phyloP scores from a whole-genome alignment of 2,888 invertebrate species.

The Flexamia atlantica region DNA sequence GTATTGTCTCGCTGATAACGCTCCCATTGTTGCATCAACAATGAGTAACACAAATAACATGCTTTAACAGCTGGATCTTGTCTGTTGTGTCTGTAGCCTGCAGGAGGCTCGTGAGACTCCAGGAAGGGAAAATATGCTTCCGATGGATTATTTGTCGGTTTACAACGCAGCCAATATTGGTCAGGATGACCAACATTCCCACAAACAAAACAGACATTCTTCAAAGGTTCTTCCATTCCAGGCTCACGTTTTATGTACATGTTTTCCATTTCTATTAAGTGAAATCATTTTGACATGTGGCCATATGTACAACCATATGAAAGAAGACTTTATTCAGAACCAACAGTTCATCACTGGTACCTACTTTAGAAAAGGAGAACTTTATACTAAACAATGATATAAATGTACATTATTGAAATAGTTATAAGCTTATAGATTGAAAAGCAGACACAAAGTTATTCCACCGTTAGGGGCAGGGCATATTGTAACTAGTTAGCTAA shows the following conservation, averaged over 20 bases:
- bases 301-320: neutral
- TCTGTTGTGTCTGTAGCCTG: constrained; percentile 78
- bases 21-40: constrained; percentile 96
- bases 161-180: constrained; percentile 80
- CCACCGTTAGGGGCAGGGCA: neutral
- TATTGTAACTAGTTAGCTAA: neutral
- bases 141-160: constrained; percentile 82
- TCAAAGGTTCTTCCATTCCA: constrained; percentile 59
- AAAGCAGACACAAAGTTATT: neutral
- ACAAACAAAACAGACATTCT: constrained; percentile 81
- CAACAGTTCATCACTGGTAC: too few species aligned
- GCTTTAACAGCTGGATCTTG: constrained; percentile 74
- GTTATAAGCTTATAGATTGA: too few species aligned
- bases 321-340: too few species aligned
- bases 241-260: constrained; percentile 65
- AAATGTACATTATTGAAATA: neutral
- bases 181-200: constrained; percentile 84
- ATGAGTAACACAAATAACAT: constrained; percentile 91
- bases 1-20: constrained; percentile 91
- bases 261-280: constrained; percentile 49
- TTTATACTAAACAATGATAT: neutral
- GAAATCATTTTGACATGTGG: neutral
- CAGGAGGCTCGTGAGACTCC: constrained; percentile 92
- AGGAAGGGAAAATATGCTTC: constrained; percentile 96
- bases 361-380: neutral